phyloP scores from a whole-genome alignment of 2,888 invertebrate species.

The Meandrusa payeni region DNA sequence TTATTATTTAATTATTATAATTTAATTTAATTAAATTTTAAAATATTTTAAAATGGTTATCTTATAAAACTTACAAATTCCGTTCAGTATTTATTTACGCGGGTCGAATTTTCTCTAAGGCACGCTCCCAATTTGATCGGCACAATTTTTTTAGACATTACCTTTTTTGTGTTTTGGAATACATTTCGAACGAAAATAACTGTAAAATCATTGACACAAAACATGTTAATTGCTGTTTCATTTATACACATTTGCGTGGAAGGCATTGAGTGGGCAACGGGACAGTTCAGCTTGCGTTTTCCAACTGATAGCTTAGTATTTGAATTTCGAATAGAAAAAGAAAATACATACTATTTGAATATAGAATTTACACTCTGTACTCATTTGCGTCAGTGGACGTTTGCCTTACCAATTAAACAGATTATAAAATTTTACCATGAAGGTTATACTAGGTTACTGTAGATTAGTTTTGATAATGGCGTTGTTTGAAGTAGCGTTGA shows the following conservation, averaged over 20 bases:
- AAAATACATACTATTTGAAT: constrained; percentile 20
- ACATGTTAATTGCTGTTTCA: constrained; percentile 67
- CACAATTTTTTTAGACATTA: constrained; percentile 30
- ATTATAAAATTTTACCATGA: constrained; percentile 30
- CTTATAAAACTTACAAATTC: no score
- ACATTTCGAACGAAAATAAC: constrained; percentile 47
- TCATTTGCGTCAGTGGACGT: constrained; percentile 25
- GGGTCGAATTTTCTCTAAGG: constrained; percentile 4
- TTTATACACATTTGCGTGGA: constrained; percentile 50
- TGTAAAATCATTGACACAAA: constrained; percentile 60
- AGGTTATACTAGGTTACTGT: constrained; percentile 8
- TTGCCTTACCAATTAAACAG: constrained; percentile 24
- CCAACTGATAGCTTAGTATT: constrained; percentile 42
- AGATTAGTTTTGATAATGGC: constrained; percentile 30
- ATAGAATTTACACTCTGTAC: constrained; percentile 30
- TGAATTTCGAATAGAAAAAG: constrained; percentile 30
- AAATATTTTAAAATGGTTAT: no score
- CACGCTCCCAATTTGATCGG: constrained; percentile 20
- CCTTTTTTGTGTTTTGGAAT: constrained; percentile 47
- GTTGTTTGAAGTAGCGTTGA: constrained; percentile 39
- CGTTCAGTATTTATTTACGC: no score
- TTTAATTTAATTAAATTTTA: no score
- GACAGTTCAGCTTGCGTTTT: constrained; percentile 55
- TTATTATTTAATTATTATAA: no score
- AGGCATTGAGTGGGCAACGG: constrained; percentile 37